These are phyloP conservation scores for Drosophila mayaguana DNA, from an alignment of 2,888 invertebrate genomes.

Conservation along the genomic window DNA sequence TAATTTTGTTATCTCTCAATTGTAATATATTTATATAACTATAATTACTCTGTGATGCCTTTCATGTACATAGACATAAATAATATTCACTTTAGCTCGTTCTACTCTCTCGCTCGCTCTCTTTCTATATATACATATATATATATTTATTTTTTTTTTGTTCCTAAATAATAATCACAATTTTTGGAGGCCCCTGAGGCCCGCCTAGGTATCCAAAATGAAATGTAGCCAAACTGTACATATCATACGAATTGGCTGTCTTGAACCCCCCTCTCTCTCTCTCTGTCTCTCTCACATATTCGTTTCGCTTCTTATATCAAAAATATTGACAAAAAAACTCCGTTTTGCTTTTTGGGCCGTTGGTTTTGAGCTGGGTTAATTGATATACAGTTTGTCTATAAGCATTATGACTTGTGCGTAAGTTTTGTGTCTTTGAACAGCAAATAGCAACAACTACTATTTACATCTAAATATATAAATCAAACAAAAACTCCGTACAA, in stretches of 20 bases:
- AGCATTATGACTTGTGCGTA: conserved; percentile 20
- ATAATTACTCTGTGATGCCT: conserved; percentile 54
- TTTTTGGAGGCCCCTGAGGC: conserved; percentile 33
- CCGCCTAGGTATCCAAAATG: conserved; percentile 27
- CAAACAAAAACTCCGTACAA: conserved; percentile 13
- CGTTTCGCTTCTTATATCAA: conserved; percentile 30
- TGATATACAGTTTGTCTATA: conserved; percentile 21
- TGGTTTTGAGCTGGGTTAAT: conserved; percentile 83
- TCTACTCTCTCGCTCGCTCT: conserved; percentile 28
- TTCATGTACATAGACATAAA: conserved; percentile 69
- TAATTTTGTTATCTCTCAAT: conserved; percentile 34
- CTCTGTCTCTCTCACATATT: conserved; percentile 27
- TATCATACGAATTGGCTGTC: conserved; percentile 38
- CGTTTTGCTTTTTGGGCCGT: conserved; percentile 76
- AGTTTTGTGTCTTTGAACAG: conserved; percentile 46
- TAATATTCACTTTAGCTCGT: conserved; percentile 38
- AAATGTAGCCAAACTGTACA: conserved; percentile 48
- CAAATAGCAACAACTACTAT: conserved; percentile 14
- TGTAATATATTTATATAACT: conserved; percentile 51
- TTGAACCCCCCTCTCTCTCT: conserved; percentile 23
- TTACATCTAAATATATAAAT: conserved; percentile 15
- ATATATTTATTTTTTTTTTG: conserved; percentile 34
- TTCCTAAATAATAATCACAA: conserved; percentile 22
- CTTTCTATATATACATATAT: neutral
- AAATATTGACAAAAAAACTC: conserved; percentile 11